phyloP scores from a whole-genome alignment of 2,113 vertebrate species.

The Podiceps cristatus region DNA sequence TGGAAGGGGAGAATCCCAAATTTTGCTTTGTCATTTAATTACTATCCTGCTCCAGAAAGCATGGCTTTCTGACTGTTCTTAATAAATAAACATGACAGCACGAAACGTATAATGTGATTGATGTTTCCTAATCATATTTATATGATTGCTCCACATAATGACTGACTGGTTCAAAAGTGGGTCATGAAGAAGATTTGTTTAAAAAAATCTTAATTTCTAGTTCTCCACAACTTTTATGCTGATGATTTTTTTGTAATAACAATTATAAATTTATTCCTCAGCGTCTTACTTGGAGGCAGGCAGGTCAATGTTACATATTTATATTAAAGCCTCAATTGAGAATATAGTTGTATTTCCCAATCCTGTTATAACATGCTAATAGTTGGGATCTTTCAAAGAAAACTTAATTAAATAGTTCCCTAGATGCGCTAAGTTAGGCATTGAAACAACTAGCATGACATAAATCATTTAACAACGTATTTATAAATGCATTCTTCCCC shows the following conservation, averaged over 20 bases:
- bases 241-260: not conserved
- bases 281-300: not conserved
- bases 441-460: not conserved
- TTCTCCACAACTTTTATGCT: not conserved
- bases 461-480: constrained; percentile 31
- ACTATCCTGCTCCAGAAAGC: not conserved
- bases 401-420: constrained; percentile 42
- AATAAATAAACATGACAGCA: not conserved
- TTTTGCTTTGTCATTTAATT: not conserved
- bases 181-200: not conserved
- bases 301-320: constrained; percentile 13
- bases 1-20: not conserved
- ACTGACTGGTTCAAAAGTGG: not conserved
- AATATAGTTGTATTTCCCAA: constrained; percentile 15
- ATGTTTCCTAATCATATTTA: not conserved
- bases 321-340: constrained; percentile 11
- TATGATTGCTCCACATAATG: not conserved
- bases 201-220: not conserved
- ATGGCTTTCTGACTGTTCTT: not conserved
- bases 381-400: constrained; percentile 11
- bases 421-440: constrained; percentile 12
- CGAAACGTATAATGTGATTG: not conserved
- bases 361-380: constrained; percentile 23
- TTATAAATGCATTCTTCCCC: constrained; percentile 12
- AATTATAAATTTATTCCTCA: not conserved